Evolutionary conservation across 2,113 vertebrate genomes (phyloP), one percentile per base, ranked within the genome.

Genomic region (Rousettus leschenaultii): DNA sequence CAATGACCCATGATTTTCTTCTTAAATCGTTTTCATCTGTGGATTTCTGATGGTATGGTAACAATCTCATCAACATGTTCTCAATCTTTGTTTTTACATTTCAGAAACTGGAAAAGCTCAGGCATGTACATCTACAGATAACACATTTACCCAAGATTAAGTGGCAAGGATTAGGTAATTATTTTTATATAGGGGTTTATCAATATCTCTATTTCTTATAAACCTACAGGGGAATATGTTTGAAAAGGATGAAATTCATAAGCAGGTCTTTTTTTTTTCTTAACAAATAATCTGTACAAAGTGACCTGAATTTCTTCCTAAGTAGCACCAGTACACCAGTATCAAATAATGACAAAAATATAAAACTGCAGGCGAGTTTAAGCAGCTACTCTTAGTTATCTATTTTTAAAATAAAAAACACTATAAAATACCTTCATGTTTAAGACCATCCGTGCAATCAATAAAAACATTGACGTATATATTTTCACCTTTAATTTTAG

Each of bases 281-380:
- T 3, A 57, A 57, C 19, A 28, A 33, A 18, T 24, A 77, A 26
- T 55, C 51, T 84, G 33, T 90, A 59, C 35, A 78, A 73, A 87
- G 33, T 91, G 86, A 63, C 55, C 66, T 95, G 68, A 73, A 93
- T 92, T 91, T 55, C 40, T 53, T 75, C 91, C 91, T 84, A 71
- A 35, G 38, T 94, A 96, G 80, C 73, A 95, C n/a, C 82, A 77
- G 59, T 78, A 11, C 51, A 91, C 65, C 3, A 68, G 66, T 33
- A 96, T 63, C 45, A 75, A 80, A 53, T 53, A 51, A 83, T 57
- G 43, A n/a, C n/a, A 82, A 74, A 96, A 94, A 59, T 48, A 78
- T 18, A 71, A 66, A 93, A 87, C 15, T 53, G 3, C 15, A 78
- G 11, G 14, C 43, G 96, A 73, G 26, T 53, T 84, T 38, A 38